Conservation (phyloP, 2,113 vertebrate species). For the Dromas ardeola region DNA sequence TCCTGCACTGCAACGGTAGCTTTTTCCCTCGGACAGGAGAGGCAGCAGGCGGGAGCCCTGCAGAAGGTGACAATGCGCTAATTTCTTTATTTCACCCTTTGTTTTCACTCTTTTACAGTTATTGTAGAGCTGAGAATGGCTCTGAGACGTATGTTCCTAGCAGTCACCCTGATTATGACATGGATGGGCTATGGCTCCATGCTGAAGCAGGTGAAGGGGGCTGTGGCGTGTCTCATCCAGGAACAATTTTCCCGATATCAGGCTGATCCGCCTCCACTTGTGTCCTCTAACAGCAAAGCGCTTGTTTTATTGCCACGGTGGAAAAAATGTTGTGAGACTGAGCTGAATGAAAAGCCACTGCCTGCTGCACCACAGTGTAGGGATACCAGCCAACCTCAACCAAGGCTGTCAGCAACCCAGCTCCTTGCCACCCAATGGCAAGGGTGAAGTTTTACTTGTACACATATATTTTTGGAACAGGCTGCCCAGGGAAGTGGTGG, state of each 20-base stretch:
- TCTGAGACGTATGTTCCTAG: neutral
- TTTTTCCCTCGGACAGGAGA: neutral
- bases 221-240: neutral
- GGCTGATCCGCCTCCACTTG: neutral
- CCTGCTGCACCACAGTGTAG: rapidly evolving
- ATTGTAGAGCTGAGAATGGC: neutral
- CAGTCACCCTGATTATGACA: neutral
- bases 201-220: neutral
- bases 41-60: neutral
- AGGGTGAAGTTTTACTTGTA: neutral
- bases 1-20: neutral
- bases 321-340: neutral
- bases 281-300: neutral
- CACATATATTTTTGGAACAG: neutral
- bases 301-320: neutral
- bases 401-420: neutral
- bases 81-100: neutral
- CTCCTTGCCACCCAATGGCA: no score
- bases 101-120: neutral
- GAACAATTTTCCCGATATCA: neutral
- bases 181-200: neutral
- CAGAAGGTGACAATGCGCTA: neutral
- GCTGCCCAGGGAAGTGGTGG: neutral
- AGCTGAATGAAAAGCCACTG: neutral
- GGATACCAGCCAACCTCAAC: neutral